Evolutionary conservation across 2,797 vertebrate species (phyloP).

Genomic region (Syngnathus acus): DNA sequence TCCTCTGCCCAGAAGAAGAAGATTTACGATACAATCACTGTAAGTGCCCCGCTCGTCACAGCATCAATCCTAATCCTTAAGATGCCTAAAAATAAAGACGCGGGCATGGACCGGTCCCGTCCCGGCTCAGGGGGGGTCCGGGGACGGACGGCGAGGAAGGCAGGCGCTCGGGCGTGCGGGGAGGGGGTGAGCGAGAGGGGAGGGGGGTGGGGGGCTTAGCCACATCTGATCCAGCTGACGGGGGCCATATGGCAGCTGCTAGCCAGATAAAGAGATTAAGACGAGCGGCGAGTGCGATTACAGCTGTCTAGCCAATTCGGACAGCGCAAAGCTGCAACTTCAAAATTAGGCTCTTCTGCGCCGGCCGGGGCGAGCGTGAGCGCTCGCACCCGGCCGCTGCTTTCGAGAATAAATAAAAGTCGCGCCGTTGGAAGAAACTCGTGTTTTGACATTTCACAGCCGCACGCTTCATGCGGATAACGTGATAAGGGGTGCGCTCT

Average conservation of each 20-base stretch:
- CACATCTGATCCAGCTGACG: conserved; percentile 99
- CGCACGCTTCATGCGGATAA: too few relatives aligned
- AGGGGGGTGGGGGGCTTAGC: conserved; percentile 97
- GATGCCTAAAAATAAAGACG: conserved; percentile 99
- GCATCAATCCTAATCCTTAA: conserved; percentile 99
- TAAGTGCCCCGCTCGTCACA: conserved; percentile 98
- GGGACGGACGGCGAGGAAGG: conserved; percentile 65
- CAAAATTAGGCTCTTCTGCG: conserved; percentile 96
- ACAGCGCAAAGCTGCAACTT: conserved; percentile 99
- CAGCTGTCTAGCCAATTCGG: conserved; percentile 99
- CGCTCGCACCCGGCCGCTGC: conserved; percentile 37
- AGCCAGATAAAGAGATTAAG: conserved; percentile 99
- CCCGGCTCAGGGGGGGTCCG: conserved; percentile 11
- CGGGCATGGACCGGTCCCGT: conserved; percentile 63
- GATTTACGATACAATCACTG: conserved; percentile 99
- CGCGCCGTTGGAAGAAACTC: conserved; percentile 8
- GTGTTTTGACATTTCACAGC: too few relatives aligned
- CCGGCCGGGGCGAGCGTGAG: conserved; percentile 57
- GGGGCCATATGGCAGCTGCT: conserved; percentile 99
- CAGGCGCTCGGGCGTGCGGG: conserved; percentile 46
- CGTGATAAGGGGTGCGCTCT: too few relatives aligned
- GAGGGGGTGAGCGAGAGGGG: conserved; percentile 43
- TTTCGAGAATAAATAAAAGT: conserved; percentile 50
- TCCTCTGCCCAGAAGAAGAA: conserved; percentile 52
- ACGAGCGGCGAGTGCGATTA: conserved; percentile 99